Conservation (phyloP, 1,140 invertebrate genomes). For the Ooceraea biroi region DNA sequence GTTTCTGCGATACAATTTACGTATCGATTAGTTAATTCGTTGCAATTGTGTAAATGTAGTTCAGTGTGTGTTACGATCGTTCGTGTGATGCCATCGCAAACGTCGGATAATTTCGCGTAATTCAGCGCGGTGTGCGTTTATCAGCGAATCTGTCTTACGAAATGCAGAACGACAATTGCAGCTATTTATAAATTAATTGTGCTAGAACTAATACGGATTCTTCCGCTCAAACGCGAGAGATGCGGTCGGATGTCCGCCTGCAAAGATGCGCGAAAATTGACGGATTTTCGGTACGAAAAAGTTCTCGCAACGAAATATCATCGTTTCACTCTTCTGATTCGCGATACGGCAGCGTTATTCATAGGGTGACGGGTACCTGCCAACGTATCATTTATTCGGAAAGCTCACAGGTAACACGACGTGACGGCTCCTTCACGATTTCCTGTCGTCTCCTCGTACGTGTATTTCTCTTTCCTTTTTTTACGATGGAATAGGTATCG, state of each 20-base stretch:
- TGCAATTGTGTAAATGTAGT: constrained; percentile 50
- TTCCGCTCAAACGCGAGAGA: not conserved
- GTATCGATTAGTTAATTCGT: constrained; percentile 61
- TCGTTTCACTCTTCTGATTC: not conserved
- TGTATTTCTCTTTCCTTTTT: not conserved
- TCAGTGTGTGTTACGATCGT: constrained; percentile 6
- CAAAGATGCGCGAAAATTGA: not conserved
- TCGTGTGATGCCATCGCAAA: constrained; percentile 35
- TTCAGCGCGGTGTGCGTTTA: constrained; percentile 32
- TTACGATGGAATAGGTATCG: not conserved
- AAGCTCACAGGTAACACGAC: not conserved
- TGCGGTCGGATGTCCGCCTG: too few relatives aligned
- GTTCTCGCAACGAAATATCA: not conserved
- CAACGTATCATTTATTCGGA: not conserved
- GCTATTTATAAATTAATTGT: constrained; percentile 3
- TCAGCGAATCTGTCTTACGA: not conserved
- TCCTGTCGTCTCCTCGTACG: not conserved
- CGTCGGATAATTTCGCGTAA: constrained; percentile 37
- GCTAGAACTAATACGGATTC: not conserved
- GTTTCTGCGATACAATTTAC: constrained; percentile 46
- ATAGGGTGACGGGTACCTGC: not conserved
- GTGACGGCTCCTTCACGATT: not conserved
- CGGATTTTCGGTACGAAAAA: not conserved
- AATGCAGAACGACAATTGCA: not conserved
- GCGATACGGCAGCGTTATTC: not conserved